Evolutionary conservation across 2,797 vertebrate species (phyloP).

Genomic region (Labeo calbasu): DNA sequence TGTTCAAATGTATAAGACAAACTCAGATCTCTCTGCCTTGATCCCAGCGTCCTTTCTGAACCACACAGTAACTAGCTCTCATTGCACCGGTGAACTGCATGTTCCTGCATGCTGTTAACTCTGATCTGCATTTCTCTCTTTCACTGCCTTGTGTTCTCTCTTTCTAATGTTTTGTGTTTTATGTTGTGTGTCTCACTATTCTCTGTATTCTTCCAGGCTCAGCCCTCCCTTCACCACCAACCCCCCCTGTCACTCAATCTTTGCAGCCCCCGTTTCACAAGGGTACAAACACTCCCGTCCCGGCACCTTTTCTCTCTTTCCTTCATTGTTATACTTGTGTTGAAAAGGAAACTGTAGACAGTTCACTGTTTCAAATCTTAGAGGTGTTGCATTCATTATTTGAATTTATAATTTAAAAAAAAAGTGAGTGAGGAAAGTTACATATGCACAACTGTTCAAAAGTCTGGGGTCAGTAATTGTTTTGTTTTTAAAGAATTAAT

Average conservation of each 20-base stretch:
- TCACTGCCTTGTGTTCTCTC: constrained; percentile 21
- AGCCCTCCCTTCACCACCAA: constrained; percentile 82
- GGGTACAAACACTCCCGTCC: constrained; percentile 80
- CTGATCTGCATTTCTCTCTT: constrained; percentile 21
- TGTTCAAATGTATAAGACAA: neutral
- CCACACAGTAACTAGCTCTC: constrained; percentile 19
- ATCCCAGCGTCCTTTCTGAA: constrained; percentile 2
- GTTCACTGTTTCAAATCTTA: neutral
- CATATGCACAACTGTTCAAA: neutral
- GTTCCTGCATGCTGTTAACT: constrained; percentile 54
- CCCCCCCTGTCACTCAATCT: constrained; percentile 81
- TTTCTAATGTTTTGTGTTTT: constrained; percentile 19
- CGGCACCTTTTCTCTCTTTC: neutral
- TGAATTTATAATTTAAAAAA: neutral
- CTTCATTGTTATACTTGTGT: neutral
- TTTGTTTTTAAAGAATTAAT: neutral
- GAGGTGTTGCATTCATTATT: neutral
- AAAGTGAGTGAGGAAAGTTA: neutral
- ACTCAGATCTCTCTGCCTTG: constrained; percentile 24
- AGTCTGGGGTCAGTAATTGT: neutral
- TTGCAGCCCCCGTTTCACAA: constrained; percentile 80
- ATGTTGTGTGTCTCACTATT: constrained; percentile 73
- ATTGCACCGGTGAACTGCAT: constrained; percentile 56
- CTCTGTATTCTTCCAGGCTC: constrained; percentile 82
- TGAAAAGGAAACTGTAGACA: neutral